Percentiles rank a stretch among this genome's conserved stretches.
Conservation (phyloP, 2,888 invertebrate species). For the Scaptomyza caliginosa region DNA sequence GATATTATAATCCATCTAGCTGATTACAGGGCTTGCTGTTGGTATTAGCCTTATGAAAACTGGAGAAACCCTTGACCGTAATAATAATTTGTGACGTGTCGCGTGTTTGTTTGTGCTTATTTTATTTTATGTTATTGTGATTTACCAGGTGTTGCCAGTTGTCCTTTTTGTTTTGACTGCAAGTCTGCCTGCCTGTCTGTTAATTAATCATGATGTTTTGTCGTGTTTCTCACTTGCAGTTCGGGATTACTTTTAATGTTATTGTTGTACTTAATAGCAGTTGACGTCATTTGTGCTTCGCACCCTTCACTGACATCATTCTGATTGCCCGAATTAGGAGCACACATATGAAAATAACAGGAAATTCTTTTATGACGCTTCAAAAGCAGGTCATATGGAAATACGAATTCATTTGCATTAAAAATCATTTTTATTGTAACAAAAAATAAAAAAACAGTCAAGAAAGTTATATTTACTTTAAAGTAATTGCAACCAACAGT, state of each 20-base stretch:
- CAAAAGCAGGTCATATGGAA: background rate
- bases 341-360: constrained; percentile 2
- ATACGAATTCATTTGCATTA: background rate
- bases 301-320: constrained; percentile 49
- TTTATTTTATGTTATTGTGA: constrained; percentile 44
- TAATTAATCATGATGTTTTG: constrained; percentile 69
- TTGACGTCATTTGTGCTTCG: constrained; percentile 46
- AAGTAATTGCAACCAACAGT: constrained; percentile 9
- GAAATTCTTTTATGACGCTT: background rate
- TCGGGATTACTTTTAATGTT: constrained; percentile 49
- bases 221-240: constrained; percentile 56
- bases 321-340: constrained; percentile 21
- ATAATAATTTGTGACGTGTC: constrained; percentile 17
- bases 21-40: constrained; percentile 26
- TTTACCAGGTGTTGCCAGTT: constrained; percentile 21
- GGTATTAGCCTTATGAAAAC: too few relatives aligned
- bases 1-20: background rate
- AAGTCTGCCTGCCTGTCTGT: constrained; percentile 48
- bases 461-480: constrained; percentile 2
- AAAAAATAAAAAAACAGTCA: too few relatives aligned
- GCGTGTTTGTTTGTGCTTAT: too few relatives aligned
- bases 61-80: background rate
- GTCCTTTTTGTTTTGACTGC: constrained; percentile 31
- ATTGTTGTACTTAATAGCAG: constrained; percentile 29
- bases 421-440: background rate